These are phyloP conservation scores for Catharus fuscescens DNA, from an alignment of 2,113 vertebrate genomes.

Conservation along the genomic window DNA sequence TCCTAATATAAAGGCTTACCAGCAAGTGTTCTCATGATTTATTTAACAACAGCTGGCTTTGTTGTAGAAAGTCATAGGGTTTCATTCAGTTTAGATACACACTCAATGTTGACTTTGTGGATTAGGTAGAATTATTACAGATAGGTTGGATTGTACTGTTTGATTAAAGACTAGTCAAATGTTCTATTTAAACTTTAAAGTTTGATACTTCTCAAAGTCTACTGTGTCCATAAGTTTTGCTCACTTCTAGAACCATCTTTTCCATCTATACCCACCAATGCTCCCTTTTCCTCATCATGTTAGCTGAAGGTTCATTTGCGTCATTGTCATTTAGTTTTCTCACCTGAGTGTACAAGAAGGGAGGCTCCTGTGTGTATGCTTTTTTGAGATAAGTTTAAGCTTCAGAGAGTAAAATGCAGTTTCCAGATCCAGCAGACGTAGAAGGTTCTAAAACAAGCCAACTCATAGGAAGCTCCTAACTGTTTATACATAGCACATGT, in stretches of 20 bases:
- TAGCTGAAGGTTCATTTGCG: not conserved
- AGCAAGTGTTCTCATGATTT: not conserved
- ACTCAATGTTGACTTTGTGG: not conserved
- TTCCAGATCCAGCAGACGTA: not conserved
- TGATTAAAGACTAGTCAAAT: not conserved
- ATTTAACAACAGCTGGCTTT: not conserved
- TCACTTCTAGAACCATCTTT: not conserved
- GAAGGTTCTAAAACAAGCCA: not conserved
- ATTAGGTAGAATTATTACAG: not conserved
- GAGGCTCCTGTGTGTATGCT: not conserved
- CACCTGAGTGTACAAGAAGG: not conserved
- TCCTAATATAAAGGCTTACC: not conserved
- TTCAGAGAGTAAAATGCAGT: not conserved
- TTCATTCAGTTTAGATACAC: not conserved
- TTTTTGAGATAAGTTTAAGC: not conserved
- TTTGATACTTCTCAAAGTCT: not conserved
- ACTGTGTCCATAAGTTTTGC: not conserved
- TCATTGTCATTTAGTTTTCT: not conserved
- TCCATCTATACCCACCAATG: not conserved
- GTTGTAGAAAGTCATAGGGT: not conserved
- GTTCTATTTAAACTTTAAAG: not conserved
- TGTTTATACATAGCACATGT: accelerated
- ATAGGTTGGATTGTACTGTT: not conserved
- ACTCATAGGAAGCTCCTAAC: not conserved
- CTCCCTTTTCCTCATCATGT: not conserved